A percentile compares a stretch with the other conserved stretches of the same genome.
phyloP scores from a whole-genome alignment of 2,888 invertebrate species.

The Epinotia bilunana region DNA sequence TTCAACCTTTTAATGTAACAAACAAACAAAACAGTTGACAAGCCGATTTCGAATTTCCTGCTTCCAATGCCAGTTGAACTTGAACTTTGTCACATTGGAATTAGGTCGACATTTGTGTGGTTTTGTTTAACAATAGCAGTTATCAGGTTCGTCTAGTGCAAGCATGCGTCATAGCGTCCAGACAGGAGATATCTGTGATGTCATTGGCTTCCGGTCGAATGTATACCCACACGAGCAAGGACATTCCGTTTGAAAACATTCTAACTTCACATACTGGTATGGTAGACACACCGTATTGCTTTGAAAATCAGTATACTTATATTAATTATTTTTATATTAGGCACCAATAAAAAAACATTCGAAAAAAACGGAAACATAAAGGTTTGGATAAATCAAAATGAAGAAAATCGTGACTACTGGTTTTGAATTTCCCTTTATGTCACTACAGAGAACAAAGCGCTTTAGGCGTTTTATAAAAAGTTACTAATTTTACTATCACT shows the following conservation, averaged over 20 bases:
- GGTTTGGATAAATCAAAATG: too few species aligned
- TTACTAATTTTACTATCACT: too few species aligned
- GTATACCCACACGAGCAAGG: constrained; percentile 20
- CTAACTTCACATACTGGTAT: background rate
- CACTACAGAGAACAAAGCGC: too few species aligned
- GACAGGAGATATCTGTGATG: constrained; percentile 60
- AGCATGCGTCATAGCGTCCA: constrained; percentile 52
- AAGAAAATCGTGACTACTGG: too few species aligned
- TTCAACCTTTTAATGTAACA: constrained; percentile 26
- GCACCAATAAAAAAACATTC: too few species aligned
- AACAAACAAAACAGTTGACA: constrained; percentile 34
- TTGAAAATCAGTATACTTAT: background rate
- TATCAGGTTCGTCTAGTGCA: constrained; percentile 43
- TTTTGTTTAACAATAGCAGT: constrained; percentile 59
- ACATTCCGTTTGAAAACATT: constrained; percentile 1
- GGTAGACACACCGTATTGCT: background rate
- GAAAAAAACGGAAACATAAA: too few species aligned
- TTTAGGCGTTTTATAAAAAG: too few species aligned
- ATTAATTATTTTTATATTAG: too few species aligned
- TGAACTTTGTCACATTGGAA: constrained; percentile 40
- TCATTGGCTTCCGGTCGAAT: constrained; percentile 50
- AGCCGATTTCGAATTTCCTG: constrained; percentile 58
- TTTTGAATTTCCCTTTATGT: too few species aligned
- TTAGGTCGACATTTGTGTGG: constrained; percentile 55
- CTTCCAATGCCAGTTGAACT: constrained; percentile 55